Percentiles rank a stretch among this genome's conserved stretches.
Evolutionary conservation across 2,888 invertebrate species (phyloP).

Genomic region (Lordiphosa fenestrarum): DNA sequence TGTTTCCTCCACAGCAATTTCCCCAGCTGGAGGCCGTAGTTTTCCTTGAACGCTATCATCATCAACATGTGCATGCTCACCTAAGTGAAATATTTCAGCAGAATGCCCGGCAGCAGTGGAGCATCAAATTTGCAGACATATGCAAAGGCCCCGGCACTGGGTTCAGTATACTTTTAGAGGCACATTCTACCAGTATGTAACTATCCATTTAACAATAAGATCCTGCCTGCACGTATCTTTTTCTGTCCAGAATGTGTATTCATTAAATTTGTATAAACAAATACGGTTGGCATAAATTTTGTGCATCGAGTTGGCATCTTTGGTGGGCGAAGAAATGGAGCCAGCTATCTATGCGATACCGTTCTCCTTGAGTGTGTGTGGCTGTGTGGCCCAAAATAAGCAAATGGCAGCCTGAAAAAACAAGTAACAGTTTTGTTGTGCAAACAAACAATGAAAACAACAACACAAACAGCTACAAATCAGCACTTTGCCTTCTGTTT

Average conservation of each 20-base stretch:
- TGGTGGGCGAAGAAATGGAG: conserved; percentile 1
- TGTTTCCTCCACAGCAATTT: background rate
- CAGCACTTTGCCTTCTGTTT: conserved; percentile 67
- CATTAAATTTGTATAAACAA: conserved; percentile 79
- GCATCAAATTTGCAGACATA: conserved; percentile 18
- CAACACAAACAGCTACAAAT: conserved; percentile 45
- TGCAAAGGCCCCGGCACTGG: conserved; percentile 26
- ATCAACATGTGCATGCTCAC: conserved; percentile 16
- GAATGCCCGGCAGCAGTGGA: conserved; percentile 19
- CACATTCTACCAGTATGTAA: conserved; percentile 4
- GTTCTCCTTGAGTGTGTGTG: conserved; percentile 35
- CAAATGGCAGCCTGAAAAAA: conserved; percentile 64
- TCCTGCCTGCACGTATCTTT: conserved; percentile 23
- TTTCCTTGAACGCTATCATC: background rate
- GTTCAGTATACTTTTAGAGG: conserved; percentile 15
- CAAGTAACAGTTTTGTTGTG: conserved; percentile 67
- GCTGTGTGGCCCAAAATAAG: conserved; percentile 45
- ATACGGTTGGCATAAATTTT: conserved; percentile 75
- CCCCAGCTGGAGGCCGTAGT: conserved; percentile 1
- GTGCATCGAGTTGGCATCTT: conserved; percentile 26
- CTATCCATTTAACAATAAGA: conserved; percentile 23
- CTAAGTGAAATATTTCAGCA: conserved; percentile 5
- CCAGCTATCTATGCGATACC: conserved; percentile 48
- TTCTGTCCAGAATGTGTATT: conserved; percentile 55
- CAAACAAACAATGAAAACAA: conserved; percentile 70